These are phyloP conservation scores for Macropus fuliginosus DNA, from an alignment of 2,797 vertebrate species.

Conservation along the genomic window DNA sequence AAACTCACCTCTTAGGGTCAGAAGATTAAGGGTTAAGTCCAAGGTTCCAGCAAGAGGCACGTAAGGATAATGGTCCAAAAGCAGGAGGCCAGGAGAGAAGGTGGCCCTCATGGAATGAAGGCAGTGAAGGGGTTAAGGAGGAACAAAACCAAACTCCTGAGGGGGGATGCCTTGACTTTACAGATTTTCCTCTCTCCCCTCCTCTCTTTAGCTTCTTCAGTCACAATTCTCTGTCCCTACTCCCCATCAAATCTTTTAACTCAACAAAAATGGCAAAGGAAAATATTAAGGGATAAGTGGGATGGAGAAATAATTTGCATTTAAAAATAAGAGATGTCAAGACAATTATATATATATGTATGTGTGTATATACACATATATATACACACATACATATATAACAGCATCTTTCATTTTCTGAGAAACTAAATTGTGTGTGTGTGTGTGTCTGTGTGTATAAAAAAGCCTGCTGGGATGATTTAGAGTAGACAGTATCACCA, in stretches of 20 bases:
- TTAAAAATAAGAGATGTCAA: neutral
- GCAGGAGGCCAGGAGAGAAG: too few species aligned
- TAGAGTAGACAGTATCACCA: neutral
- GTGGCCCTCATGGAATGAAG: too few species aligned
- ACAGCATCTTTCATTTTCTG: neutral
- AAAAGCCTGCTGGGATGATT: neutral
- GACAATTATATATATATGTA: neutral
- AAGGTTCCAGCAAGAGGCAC: too few species aligned
- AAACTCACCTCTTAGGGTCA: too few species aligned
- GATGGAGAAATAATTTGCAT: neutral
- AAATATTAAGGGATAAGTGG: neutral
- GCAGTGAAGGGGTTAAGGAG: too few species aligned
- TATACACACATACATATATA: neutral
- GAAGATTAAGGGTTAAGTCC: too few species aligned
- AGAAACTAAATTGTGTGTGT: neutral
- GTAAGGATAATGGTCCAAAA: too few species aligned
- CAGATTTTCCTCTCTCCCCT: too few species aligned
- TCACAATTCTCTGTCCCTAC: neutral
- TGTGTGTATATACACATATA: neutral
- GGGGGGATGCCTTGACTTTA: too few species aligned
- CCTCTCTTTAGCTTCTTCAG: neutral
- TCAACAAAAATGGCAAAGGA: neutral
- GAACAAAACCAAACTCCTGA: too few species aligned
- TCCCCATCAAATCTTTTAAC: neutral
- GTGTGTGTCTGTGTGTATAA: too few species aligned